Percentiles rank a stretch among this genome's conserved stretches.
phyloP scores from a whole-genome alignment of 2,888 invertebrate species.

The Suillia variegata region DNA sequence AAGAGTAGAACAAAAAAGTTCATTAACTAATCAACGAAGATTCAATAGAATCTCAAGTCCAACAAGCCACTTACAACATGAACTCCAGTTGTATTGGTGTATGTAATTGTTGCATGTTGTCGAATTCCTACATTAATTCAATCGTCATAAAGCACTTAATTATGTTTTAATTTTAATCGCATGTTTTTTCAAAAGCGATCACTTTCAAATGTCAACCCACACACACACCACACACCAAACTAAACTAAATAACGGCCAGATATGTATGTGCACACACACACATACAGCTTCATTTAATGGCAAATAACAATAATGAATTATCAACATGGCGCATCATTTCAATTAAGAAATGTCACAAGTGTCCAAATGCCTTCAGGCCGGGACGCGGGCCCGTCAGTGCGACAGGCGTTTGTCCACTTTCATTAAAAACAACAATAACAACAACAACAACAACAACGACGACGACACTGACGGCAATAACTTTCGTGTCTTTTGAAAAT shows the following conservation, averaged over 20 bases:
- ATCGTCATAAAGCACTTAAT: background rate
- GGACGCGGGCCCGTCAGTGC: background rate
- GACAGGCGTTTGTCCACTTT: background rate
- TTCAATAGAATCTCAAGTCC: too few species aligned
- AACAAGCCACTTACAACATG: too few species aligned
- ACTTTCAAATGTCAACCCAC: background rate
- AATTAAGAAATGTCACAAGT: slow-evolving; percentile 53
- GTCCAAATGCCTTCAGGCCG: slow-evolving; percentile 37
- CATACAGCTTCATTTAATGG: slow-evolving; percentile 40
- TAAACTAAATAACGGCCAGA: slow-evolving; percentile 5
- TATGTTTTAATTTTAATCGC: slow-evolving; percentile 30
- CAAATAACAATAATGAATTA: slow-evolving; percentile 54
- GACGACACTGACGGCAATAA: background rate
- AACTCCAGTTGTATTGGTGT: too few species aligned
- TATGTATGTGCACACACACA: slow-evolving; percentile 1
- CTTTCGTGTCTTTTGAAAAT: background rate
- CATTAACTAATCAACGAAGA: too few species aligned
- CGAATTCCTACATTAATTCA: too few species aligned
- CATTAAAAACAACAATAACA: slow-evolving; percentile 2
- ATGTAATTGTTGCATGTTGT: too few species aligned
- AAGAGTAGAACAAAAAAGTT: too few species aligned
- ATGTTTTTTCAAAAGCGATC: slow-evolving; percentile 24
- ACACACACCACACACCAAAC: slow-evolving; percentile 5
- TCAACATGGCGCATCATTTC: slow-evolving; percentile 54
- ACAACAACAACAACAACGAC: slow-evolving; percentile 2